Conservation (phyloP, 1,140 invertebrate species). For the Zaprionus davidi region DNA sequence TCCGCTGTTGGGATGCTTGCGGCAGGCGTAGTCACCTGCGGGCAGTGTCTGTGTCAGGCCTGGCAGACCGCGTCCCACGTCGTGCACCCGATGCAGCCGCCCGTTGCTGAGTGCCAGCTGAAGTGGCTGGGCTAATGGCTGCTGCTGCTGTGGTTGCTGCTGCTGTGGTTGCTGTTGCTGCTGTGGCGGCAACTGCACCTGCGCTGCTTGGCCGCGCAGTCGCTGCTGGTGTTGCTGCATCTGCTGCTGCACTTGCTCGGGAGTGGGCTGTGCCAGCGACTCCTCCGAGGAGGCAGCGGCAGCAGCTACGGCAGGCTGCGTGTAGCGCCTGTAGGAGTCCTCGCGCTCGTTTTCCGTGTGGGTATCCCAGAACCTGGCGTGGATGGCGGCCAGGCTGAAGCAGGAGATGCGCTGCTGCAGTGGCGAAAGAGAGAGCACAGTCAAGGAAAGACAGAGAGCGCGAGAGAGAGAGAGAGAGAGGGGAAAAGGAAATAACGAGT, state of each 20-base stretch:
- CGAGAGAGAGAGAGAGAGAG: not conserved
- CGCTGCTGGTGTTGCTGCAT: slow-evolving; percentile 19
- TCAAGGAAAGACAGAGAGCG: not conserved
- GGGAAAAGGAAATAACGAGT: not conserved
- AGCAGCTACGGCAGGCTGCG: slow-evolving; percentile 31
- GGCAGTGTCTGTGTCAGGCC: slow-evolving; percentile 61
- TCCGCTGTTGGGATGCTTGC: slow-evolving; percentile 60
- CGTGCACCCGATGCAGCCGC: slow-evolving; percentile 64
- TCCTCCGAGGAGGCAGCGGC: slow-evolving; percentile 2
- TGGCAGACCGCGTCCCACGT: slow-evolving; percentile 15
- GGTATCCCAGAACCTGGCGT: slow-evolving; percentile 68
- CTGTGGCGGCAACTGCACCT: slow-evolving; percentile 4
- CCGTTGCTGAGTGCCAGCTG: slow-evolving; percentile 31
- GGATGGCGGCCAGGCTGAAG: slow-evolving; percentile 68
- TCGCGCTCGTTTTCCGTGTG: slow-evolving; percentile 30
- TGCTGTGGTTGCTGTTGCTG: slow-evolving; percentile 31
- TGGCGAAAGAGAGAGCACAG: not conserved
- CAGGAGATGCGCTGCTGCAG: slow-evolving; percentile 64
- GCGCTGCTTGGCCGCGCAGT: not conserved
- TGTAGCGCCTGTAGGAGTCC: slow-evolving; percentile 73
- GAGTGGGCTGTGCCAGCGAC: slow-evolving; percentile 4
- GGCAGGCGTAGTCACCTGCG: slow-evolving; percentile 53
- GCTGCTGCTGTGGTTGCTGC: slow-evolving; percentile 25
- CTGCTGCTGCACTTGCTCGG: not conserved
- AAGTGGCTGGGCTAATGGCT: slow-evolving; percentile 4